Base-by-base conservation (phyloP, 1,140 invertebrate genomes). In the Pseudoatta argentina region DNA sequence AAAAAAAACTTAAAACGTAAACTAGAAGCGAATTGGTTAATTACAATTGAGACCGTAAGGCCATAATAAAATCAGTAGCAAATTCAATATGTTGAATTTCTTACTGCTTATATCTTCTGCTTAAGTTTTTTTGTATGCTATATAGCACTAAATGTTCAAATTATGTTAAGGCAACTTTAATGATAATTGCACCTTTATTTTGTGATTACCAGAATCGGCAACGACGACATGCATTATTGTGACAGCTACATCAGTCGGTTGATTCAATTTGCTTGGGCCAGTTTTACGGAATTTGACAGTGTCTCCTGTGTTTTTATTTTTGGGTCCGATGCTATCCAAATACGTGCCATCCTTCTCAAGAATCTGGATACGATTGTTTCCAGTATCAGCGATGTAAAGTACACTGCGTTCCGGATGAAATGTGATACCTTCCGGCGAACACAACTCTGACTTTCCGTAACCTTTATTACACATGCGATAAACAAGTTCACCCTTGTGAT, bases 371-470 rank as follows among this genome's bases (percentile, higher is more conserved):
- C 97, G 94, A 91, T 97, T 96, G 90, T 97, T 97, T 57, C 97
- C 97, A 87, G 97, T 97, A 93, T 98, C 97, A 76, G 97, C 97
- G 2, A 98, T 96, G 90, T 97, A 98, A 44, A 97, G 96, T 59
- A 96, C 95, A 27, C 96, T 96, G 8, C 95, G 92, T 34, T 96
- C 96, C 81, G 95, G 94, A 39, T 95, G 92, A 88, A 96, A 96
- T 0, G 97, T 96, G 67, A 98, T 96, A 51, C 97, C 97, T 95
- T 97, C 97, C 0, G 97, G 97, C 79, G 97, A 97, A 21, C 96
- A 94, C 86, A 98, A 96, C 91, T 96, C 96, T 2, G 96, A 96
- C 0, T 95, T 93, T 4, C 95, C 93, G 48, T 95, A 95, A 30
- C 97, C 97, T 92, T 97, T 97, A 55, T 94, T 95, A 7, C 97